Base-by-base conservation (phyloP, 2,888 invertebrate species). In the Nomada ruficornis region DNA sequence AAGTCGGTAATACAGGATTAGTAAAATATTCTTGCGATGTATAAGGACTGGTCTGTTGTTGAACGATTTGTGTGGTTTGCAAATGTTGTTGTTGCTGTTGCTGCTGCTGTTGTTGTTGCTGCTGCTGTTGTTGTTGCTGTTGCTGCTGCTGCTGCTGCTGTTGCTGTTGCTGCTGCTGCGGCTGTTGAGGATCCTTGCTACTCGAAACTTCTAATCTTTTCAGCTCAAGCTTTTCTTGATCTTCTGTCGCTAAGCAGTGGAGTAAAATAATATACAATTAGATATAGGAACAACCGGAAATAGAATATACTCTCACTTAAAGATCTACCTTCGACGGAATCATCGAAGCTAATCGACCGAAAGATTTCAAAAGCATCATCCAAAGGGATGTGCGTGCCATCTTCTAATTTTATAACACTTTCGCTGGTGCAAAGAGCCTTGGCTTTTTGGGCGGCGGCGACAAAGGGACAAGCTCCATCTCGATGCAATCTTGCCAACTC, bases 281-380 rank as follows among this genome's bases (percentile, higher is more conserved):
- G 47, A 73, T 64, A 55, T 15, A 11, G 20, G 23, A 54, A 68
- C 4, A 36, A 26, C 7, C 18, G 9, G 10, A 71, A 18, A 44
- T 18, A 23, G 20, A 63, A 47, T n/a, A 36, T 11, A 36, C 50
- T 23, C 13, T 42, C 13, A 23, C 13, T 52, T 7, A 44, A 13
- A 68, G 72, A 80, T 79, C 94, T 92, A 94, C 94, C 94, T 87
- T 94, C 94, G 64, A 94, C 93, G 70, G 94, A 93, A 88, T 95
- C 95, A 75, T 94, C 94, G 65, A 95, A 93, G 88, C 93, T 94
- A 84, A 95, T 94, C n/a, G 94, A 94, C 86, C 95, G 95, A 75
- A 95, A 92, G 77, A 93, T 93, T 85, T 94, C 94, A 64, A 93
- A 91, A 68, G 93, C 93, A 71, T 92, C 93, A 47, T 94, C 93